Evolutionary conservation across 2,113 vertebrate genomes (phyloP).

Genomic region (Nothobranchius kuhntae): DNA sequence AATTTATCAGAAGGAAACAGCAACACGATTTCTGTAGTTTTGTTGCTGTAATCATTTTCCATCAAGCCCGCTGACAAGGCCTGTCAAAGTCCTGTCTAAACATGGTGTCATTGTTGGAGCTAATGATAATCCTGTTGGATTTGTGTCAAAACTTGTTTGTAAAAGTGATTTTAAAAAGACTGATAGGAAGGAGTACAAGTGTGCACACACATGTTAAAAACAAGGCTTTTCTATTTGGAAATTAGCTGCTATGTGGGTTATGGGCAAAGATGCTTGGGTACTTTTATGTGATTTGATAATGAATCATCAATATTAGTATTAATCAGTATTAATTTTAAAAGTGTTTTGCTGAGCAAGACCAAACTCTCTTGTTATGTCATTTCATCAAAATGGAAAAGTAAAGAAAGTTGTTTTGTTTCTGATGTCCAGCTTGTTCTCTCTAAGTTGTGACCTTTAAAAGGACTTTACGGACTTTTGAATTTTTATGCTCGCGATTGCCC

Average conservation of each 20-base stretch:
- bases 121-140: constrained; percentile 60
- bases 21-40: constrained; percentile 18
- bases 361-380: no score
- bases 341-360: no score
- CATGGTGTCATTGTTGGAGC: constrained; percentile 20
- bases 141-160: constrained; percentile 54
- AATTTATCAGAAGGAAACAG: constrained; percentile 2
- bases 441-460: no score
- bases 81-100: constrained; percentile 53
- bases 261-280: no score
- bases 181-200: constrained; percentile 13
- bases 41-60: constrained; percentile 31
- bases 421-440: no score
- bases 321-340: no score
- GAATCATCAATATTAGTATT: no score
- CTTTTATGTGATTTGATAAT: no score
- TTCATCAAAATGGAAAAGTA: no score
- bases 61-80: constrained; percentile 29
- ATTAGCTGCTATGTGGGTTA: background rate
- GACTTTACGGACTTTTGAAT: no score
- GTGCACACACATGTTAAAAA: background rate
- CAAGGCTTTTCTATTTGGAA: constrained; percentile 9
- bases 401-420: no score
- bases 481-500: no score
- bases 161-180: constrained; percentile 18